Base-by-base conservation (phyloP, 2,113 vertebrate species). In the Chrysochloris asiatica region DNA sequence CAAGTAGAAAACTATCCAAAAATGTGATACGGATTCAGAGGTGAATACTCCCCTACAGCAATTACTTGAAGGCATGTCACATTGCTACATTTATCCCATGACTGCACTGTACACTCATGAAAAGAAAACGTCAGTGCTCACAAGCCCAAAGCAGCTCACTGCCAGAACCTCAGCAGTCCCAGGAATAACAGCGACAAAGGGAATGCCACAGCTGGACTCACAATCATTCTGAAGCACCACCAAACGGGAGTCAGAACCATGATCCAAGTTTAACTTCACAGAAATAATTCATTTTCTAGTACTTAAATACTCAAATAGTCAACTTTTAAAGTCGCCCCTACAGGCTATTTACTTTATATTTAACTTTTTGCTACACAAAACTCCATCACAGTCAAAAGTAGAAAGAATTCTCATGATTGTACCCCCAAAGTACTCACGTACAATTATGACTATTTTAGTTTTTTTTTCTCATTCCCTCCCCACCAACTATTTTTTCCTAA, bases 91-190 rank as follows among this genome's bases (percentile, higher is more conserved):
- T 79, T 83, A 93, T 43, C 30, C 19, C 56, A 59, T 38, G 36
- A 59, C 8, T 50, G 6, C 17, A 90, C 36, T 61, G 41, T 26
- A 82, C 50, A 6, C 12, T 91, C 43, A 90, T 33, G 43, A 87
- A 83, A 86, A 82, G 2, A 77, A 94, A 90, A 79, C 77, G 72
- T 83, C 47, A 86, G 12, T 72, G n/a, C 56, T 91, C 38, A 80
- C 41, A 38, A 38, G 36, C 56, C 13, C 19, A 86, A 93, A 75
- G 28, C 61, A 93, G 86, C 33, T 84, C 86, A 50, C 2, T 48
- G 76, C 50, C 90, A 79, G 21, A 76, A 93, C n/a, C 77, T 47
- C 65, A 87, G 52, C 38, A 26, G 79, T 48, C 89, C 83, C 14
- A 69, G n/a, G n/a, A 54, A 81, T 77, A 52, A 90, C 41, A 45